Base-by-base conservation (phyloP, 2,888 invertebrate genomes). In the Machimus rusticus region DNA sequence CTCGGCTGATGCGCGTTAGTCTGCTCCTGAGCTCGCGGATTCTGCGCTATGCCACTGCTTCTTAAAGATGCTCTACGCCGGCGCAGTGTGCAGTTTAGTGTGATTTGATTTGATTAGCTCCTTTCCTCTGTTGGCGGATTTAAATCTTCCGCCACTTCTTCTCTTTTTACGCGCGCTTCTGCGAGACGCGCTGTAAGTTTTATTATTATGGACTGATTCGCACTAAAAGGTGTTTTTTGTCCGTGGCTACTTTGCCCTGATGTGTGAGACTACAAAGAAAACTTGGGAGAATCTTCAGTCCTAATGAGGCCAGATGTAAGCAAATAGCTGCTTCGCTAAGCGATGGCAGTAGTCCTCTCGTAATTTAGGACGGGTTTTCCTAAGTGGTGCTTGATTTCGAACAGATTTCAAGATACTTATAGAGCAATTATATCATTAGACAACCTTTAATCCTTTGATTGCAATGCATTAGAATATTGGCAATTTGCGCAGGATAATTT, bases 51-150 rank as follows among this genome's bases (percentile, higher is more conserved):
- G 28, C 43, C 16, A 34, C 16, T 14, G 31, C 51, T 28, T 55
- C 51, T 28, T 51, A 19, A 46, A 66, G 66, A 19, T 28, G 8
- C 66, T 23, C 28, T 19, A 1, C 37, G 57, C 55, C 51, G n/a
- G 12, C 31, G 34, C 57, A 14, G 34, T 82, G 82, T 82, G 82
- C 82, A 82, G 82, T 82, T 82, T 82, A 82, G 66, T 82, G 82
- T 82, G 82, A 82, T 82, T 82, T 82, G 82, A 82, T 82, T 82
- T 82, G 82, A 82, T 82, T 82, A 82, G 82, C 82, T 82, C 57
- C 82, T 57, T 82, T 37, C 37, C 82, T 82, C n/a, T 82, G 76
- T 76, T 76, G 76, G 66, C 23, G 66, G 66, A 66, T 66, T 66
- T 66, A 66, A 66, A 66, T 66, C 66, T 66, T 66, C 66, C 31